These are phyloP conservation scores for Cryptoblepharus egeriae DNA, from an alignment of 2,797 vertebrate genomes.

Conservation along the genomic window DNA sequence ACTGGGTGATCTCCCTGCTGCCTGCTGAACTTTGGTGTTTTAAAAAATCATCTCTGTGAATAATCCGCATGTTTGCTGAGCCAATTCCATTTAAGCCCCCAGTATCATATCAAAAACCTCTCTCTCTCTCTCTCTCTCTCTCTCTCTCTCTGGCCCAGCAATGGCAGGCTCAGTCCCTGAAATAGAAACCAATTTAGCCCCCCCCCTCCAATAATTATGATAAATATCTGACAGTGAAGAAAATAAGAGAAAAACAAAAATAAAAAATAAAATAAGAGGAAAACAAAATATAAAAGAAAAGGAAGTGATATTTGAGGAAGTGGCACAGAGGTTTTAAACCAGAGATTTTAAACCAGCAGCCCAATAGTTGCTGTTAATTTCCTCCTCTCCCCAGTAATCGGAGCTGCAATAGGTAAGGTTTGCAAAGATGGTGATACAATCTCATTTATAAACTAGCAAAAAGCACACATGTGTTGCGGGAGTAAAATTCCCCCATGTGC, in stretches of 20 bases:
- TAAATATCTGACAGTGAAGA: constrained; percentile 65
- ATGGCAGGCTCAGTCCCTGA: constrained; percentile 60
- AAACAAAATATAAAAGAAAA: too few species aligned
- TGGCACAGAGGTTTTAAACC: constrained; percentile 55
- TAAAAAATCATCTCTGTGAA: constrained; percentile 47
- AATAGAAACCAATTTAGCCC: constrained; percentile 67
- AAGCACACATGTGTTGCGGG: too few species aligned
- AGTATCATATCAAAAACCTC: constrained; percentile 68
- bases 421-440: constrained; percentile 64
- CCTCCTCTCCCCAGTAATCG: constrained; percentile 60
- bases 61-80: constrained; percentile 52
- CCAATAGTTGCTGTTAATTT: constrained; percentile 70
- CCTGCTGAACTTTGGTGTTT: not conserved
- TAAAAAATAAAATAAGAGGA: too few species aligned
- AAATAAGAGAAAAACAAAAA: too few species aligned
- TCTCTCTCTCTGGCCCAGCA: constrained; percentile 64
- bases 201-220: constrained; percentile 71
- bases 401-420: constrained; percentile 53
- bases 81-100: constrained; percentile 59
- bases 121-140: too few species aligned
- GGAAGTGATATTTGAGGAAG: constrained; percentile 39
- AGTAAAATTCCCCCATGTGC: too few species aligned
- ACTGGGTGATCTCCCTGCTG: too few species aligned
- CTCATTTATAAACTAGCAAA: constrained; percentile 61
- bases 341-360: too few species aligned